Percentiles rank a stretch among this genome's conserved stretches.
phyloP scores from a whole-genome alignment of 2,888 invertebrate species.

The Sinohyriopsis cumingii region DNA sequence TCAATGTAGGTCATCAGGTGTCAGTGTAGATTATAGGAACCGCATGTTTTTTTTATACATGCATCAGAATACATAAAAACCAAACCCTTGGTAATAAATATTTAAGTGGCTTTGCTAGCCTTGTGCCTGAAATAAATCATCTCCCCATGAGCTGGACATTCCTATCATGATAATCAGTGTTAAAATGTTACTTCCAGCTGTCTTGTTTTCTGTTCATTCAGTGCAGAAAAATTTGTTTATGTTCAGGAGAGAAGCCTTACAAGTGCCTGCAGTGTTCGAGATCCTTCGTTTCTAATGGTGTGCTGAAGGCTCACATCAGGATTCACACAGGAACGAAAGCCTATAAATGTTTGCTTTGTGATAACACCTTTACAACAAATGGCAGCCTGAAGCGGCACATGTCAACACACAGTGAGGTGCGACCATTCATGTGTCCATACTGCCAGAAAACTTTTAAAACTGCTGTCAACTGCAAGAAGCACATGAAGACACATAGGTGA shows the following conservation, averaged over 20 bases:
- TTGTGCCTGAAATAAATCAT: too few relatives aligned
- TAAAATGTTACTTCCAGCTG: too few relatives aligned
- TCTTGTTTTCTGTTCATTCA: too few relatives aligned
- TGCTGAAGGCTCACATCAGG: constrained; percentile 76
- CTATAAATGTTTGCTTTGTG: constrained; percentile 79
- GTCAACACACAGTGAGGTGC: constrained; percentile 78
- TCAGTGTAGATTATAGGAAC: too few relatives aligned
- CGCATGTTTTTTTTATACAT: too few relatives aligned
- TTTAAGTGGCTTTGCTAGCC: too few relatives aligned
- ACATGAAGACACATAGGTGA: constrained; percentile 78
- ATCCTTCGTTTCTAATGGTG: constrained; percentile 76
- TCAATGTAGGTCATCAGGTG: too few relatives aligned
- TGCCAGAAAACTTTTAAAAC: constrained; percentile 78
- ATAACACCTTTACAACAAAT: constrained; percentile 78
- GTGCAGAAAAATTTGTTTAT: neutral
- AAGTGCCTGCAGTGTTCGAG: constrained; percentile 70
- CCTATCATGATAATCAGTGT: too few relatives aligned
- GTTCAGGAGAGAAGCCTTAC: constrained; percentile 73
- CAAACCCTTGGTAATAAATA: too few relatives aligned
- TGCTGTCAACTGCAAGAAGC: constrained; percentile 78
- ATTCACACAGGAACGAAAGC: constrained; percentile 76
- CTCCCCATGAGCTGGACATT: too few relatives aligned
- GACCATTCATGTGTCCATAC: constrained; percentile 76
- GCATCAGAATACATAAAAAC: too few relatives aligned
- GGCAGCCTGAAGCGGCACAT: constrained; percentile 85